A percentile compares a stretch with the other conserved stretches of the same genome.
Evolutionary conservation across 2,113 vertebrate species (phyloP).

Genomic region (Hepsetus odoe): DNA sequence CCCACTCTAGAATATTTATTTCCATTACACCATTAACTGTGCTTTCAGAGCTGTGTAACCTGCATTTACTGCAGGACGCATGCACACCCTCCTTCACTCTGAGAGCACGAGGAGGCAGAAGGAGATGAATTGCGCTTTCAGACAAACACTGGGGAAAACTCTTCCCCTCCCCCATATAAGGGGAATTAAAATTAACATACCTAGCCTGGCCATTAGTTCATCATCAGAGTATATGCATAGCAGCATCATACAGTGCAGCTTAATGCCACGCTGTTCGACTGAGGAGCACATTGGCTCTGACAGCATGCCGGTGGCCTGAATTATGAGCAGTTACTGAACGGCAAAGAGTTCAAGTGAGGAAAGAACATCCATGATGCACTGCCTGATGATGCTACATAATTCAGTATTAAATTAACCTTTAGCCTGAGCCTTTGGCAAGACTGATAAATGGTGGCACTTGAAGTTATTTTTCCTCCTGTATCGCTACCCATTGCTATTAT

Average conservation of each 20-base stretch:
- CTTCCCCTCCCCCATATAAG: slow-evolving; percentile 19
- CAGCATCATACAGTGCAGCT: not conserved
- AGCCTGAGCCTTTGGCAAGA: not conserved
- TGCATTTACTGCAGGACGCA: slow-evolving; percentile 21
- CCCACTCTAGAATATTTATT: slow-evolving; percentile 21
- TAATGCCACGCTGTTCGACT: not conserved
- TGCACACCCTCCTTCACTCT: not conserved
- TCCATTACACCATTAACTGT: slow-evolving; percentile 36
- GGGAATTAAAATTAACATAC: slow-evolving; percentile 39
- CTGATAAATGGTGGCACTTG: not conserved
- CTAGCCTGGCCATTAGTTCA: slow-evolving; percentile 24
- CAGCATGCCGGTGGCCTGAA: slow-evolving; percentile 13
- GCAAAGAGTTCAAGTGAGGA: not conserved
- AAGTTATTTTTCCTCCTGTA: too few species aligned
- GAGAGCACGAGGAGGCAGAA: slow-evolving; percentile 6
- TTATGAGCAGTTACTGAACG: slow-evolving; percentile 19
- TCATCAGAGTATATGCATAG: slow-evolving; percentile 15
- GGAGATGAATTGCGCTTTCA: slow-evolving; percentile 29
- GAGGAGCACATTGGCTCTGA: not conserved
- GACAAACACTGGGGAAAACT: slow-evolving; percentile 22
- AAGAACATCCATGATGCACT: not conserved
- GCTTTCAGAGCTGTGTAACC: slow-evolving; percentile 38
- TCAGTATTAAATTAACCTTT: not conserved
- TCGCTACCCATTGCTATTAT: not conserved
- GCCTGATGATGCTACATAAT: not conserved